These are phyloP conservation scores for Platygyra sinensis DNA, from an alignment of 64 coral and sea anemone genomes.

Conservation along the genomic window DNA sequence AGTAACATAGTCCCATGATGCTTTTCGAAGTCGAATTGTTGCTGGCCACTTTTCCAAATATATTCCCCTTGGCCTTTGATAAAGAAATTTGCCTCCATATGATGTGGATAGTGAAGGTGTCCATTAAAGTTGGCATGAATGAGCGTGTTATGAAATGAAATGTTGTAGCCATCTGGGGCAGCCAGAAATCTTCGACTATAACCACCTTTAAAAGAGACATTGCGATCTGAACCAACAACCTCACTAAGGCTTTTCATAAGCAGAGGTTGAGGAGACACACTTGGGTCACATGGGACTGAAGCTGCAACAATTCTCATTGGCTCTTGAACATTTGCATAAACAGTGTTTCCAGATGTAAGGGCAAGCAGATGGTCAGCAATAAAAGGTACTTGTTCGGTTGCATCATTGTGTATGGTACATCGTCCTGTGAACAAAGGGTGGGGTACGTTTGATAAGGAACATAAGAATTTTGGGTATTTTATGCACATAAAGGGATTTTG, in stretches of 20 bases:
- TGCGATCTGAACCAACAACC: conserved; percentile 55
- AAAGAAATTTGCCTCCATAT: conserved; percentile 30
- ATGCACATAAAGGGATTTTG: too few species aligned
- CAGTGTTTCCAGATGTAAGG: conserved; percentile 19
- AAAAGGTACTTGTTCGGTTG: neutral
- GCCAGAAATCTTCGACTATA: conserved; percentile 54
- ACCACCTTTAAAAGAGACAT: conserved; percentile 39
- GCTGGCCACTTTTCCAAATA: neutral
- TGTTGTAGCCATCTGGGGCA: conserved; percentile 64
- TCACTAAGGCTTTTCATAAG: conserved; percentile 34
- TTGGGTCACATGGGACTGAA: conserved; percentile 40
- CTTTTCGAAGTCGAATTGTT: conserved; percentile 43
- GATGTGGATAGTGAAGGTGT: conserved; percentile 36
- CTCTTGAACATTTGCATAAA: neutral
- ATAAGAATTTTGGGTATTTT: too few species aligned
- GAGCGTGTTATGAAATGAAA: conserved; percentile 47
- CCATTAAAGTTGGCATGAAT: neutral
- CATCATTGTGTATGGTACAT: neutral
- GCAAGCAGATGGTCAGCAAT: conserved; percentile 37
- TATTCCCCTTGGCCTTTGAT: conserved; percentile 53
- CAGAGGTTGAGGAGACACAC: conserved; percentile 17
- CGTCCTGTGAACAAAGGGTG: neutral
- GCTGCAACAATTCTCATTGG: neutral
- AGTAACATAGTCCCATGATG: conserved; percentile 52
- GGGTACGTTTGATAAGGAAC: neutral